Evolutionary conservation across 2,797 vertebrate genomes (phyloP).

Genomic region (Eulemur albifrons): DNA sequence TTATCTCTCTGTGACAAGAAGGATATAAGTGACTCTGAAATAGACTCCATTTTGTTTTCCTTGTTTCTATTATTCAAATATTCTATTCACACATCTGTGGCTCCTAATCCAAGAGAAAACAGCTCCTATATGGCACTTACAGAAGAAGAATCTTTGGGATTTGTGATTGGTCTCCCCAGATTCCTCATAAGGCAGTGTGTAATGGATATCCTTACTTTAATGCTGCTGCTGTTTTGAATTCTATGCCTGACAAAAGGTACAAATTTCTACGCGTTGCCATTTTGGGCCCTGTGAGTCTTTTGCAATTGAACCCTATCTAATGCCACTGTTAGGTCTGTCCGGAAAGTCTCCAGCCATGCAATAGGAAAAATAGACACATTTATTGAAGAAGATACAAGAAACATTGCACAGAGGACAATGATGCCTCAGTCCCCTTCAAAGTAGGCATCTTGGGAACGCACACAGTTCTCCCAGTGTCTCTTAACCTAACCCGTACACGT

Average conservation of each 20-base stretch:
- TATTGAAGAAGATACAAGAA: too few species aligned
- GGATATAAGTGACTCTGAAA: background rate
- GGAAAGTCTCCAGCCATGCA: too few species aligned
- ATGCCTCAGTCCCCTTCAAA: too few species aligned
- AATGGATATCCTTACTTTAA: background rate
- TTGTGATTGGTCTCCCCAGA: background rate
- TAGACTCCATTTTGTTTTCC: background rate
- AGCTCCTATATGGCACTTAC: background rate
- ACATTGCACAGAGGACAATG: too few species aligned
- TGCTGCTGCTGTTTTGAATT: background rate
- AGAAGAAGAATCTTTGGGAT: background rate
- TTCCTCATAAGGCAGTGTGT: background rate
- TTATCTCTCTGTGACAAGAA: background rate
- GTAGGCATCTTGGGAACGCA: too few species aligned
- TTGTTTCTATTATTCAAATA: background rate
- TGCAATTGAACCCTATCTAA: background rate
- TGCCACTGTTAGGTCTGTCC: background rate
- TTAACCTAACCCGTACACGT: too few species aligned
- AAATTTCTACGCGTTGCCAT: background rate
- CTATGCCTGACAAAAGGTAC: background rate
- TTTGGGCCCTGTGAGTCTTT: background rate
- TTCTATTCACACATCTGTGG: background rate
- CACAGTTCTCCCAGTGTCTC: too few species aligned
- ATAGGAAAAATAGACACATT: too few species aligned
- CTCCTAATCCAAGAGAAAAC: background rate